phyloP scores from a whole-genome alignment of 2,113 vertebrate genomes.

The Aptenodytes forsteri region DNA sequence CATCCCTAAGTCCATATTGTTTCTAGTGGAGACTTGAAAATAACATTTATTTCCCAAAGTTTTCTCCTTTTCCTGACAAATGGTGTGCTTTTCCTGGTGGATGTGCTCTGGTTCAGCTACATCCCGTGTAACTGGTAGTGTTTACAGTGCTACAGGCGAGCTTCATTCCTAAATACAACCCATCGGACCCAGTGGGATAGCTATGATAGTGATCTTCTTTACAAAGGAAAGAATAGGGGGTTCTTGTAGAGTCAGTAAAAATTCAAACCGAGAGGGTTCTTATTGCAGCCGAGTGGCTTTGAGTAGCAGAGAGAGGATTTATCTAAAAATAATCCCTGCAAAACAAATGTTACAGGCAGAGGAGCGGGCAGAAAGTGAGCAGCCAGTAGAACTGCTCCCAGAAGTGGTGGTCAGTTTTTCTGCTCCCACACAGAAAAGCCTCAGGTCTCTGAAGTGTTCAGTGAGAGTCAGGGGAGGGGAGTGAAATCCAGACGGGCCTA shows the following conservation, averaged over 20 bases:
- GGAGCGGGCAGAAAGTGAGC: not conserved
- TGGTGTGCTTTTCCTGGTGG: not conserved
- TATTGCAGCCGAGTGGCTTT: not conserved
- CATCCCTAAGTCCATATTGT: not conserved
- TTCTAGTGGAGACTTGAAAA: not conserved
- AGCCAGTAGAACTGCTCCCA: not conserved
- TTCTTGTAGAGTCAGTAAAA: not conserved
- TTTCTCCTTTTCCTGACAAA: not conserved
- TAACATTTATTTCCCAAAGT: not conserved
- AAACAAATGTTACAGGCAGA: not conserved
- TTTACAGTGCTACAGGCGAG: not conserved
- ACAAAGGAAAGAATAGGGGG: not conserved
- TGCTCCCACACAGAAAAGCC: not conserved
- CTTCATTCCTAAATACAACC: not conserved
- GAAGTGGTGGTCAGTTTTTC: fast-evolving
- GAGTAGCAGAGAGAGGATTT: not conserved
- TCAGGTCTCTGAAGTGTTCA: not conserved
- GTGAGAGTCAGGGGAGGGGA: not conserved
- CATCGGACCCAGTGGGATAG: not conserved
- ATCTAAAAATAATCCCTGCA: not conserved
- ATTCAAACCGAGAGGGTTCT: not conserved
- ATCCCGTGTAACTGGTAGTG: not conserved
- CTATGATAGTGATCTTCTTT: not conserved
- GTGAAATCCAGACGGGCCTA: no score
- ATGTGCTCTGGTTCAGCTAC: not conserved